These are phyloP conservation scores for Heterodera filipjevi DNA, from an alignment of 2,888 invertebrate species.

Conservation along the genomic window DNA sequence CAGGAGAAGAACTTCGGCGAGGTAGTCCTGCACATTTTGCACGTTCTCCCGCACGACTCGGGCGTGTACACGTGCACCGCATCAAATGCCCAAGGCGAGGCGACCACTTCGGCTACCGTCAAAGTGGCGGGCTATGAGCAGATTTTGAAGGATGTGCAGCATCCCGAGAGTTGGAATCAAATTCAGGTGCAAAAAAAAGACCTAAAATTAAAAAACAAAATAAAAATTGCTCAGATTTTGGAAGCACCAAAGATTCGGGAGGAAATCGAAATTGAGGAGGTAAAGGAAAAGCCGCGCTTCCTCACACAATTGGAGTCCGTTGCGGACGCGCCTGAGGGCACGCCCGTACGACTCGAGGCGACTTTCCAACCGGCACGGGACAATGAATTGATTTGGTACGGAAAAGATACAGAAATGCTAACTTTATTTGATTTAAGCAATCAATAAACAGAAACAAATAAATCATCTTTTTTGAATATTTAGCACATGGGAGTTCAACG, in stretches of 20 bases:
- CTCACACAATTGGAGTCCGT: slow-evolving; percentile 90
- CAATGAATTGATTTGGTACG: slow-evolving; percentile 40
- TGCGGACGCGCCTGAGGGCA: slow-evolving; percentile 81
- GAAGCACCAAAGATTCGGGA: slow-evolving; percentile 71
- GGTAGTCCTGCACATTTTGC: slow-evolving; percentile 84
- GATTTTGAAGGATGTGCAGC: slow-evolving; percentile 76
- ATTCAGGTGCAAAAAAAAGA: slow-evolving; percentile 69
- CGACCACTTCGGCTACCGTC: slow-evolving; percentile 91
- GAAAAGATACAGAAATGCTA: background rate
- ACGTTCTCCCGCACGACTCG: slow-evolving; percentile 83
- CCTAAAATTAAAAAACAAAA: too few species aligned
- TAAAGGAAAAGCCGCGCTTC: slow-evolving; percentile 62
- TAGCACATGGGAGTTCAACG: slow-evolving; percentile 47
- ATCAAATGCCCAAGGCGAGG: slow-evolving; percentile 87
- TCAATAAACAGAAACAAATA: too few species aligned
- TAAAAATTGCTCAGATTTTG: slow-evolving; percentile 44
- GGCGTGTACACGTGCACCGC: slow-evolving; percentile 93
- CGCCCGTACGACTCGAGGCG: slow-evolving; percentile 92
- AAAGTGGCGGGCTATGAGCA: slow-evolving; percentile 71
- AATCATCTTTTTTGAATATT: background rate
- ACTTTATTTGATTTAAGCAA: background rate
- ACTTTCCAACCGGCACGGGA: slow-evolving; percentile 78
- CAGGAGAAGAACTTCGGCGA: slow-evolving; percentile 92
- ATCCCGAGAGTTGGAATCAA: slow-evolving; percentile 91
- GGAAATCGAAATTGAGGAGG: slow-evolving; percentile 75